Evolutionary conservation across 2,888 invertebrate species (phyloP), one percentile per base, ranked within the genome.

Genomic region (Polydrusus cervinus): DNA sequence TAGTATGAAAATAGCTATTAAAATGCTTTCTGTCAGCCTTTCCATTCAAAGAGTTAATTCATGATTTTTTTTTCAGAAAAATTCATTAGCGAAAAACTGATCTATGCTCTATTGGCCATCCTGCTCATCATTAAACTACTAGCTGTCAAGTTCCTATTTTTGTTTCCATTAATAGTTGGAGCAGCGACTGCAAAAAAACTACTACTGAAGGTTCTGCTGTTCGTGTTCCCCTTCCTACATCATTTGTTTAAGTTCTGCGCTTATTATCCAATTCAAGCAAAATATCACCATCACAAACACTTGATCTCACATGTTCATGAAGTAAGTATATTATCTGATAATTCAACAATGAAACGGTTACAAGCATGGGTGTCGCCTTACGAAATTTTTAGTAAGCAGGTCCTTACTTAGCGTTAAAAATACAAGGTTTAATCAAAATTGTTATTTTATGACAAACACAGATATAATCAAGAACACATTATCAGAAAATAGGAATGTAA

Each of bases 231-330:
- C 0, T 94, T 94, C 0, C 86, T 96, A 76, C 92, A 94, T 70
- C 94, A 95, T 84, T 90, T 96, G 76, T 95, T 95, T 88, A 95
- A 95, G 85, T 88, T 95, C 14, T 96, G 95, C 86, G 93, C 94
- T 6, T 95, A 95, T 82, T 94, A 94, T 79, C 91, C 93, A 81
- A 92, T 93, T 81, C 90, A 91, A 14, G 92, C 93, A 55, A 94
- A 95, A 83, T 93, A 90, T 82, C 95, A 95, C 85, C 95, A 95
- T 81, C 80, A 85, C 79, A 79, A 84, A 78, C 80, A 82, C 74
- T 73, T 82, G 77, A 79, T 83, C 69, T 82, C 79, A 51, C 84
- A 82, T 74, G 80, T 81, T 34, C 82, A 80, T 60, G 65, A 75
- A 71, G 78, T 77, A 75, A 74, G 76, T 38, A 40, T 49, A 51